Evolutionary conservation across 2,888 invertebrate genomes (phyloP).

Genomic region (Eupithecia exiguata): DNA sequence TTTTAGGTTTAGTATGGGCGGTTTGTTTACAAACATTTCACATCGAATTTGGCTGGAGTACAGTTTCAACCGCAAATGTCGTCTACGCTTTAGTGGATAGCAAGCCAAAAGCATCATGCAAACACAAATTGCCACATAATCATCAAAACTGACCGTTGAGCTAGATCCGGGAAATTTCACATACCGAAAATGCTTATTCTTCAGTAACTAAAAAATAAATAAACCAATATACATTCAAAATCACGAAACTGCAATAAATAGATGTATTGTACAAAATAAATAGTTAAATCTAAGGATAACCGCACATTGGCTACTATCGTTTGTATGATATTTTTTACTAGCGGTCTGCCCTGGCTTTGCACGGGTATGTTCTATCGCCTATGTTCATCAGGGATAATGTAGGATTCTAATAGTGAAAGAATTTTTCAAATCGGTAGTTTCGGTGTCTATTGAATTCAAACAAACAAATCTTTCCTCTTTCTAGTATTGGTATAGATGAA

Average conservation of each 20-base stretch:
- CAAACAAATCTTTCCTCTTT: too few species aligned
- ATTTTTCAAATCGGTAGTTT: too few species aligned
- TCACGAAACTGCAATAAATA: slow-evolving; percentile 38
- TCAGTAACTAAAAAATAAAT: slow-evolving; percentile 83
- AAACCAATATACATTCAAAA: slow-evolving; percentile 82
- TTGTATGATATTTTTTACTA: not conserved
- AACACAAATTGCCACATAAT: slow-evolving; percentile 73
- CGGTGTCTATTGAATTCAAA: too few species aligned
- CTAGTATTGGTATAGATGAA: too few species aligned
- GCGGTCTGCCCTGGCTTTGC: too few species aligned
- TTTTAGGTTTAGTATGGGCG: not conserved
- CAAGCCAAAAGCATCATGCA: slow-evolving; percentile 71
- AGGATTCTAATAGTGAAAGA: too few species aligned
- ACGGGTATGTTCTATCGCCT: too few species aligned
- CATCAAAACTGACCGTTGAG: slow-evolving; percentile 79
- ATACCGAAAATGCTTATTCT: slow-evolving; percentile 84
- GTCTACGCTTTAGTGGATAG: slow-evolving; percentile 24
- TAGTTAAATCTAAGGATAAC: not conserved
- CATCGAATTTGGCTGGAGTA: not conserved
- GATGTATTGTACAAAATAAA: not conserved
- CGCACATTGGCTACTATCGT: not conserved
- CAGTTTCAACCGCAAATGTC: not conserved
- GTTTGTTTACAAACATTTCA: too few species aligned
- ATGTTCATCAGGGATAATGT: too few species aligned
- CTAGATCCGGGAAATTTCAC: slow-evolving; percentile 83